A percentile compares a stretch with the other conserved stretches of the same genome.
These are phyloP conservation scores for Enteromius thamalakanensis DNA, from an alignment of 2,797 vertebrate genomes.

Conservation along the genomic window DNA sequence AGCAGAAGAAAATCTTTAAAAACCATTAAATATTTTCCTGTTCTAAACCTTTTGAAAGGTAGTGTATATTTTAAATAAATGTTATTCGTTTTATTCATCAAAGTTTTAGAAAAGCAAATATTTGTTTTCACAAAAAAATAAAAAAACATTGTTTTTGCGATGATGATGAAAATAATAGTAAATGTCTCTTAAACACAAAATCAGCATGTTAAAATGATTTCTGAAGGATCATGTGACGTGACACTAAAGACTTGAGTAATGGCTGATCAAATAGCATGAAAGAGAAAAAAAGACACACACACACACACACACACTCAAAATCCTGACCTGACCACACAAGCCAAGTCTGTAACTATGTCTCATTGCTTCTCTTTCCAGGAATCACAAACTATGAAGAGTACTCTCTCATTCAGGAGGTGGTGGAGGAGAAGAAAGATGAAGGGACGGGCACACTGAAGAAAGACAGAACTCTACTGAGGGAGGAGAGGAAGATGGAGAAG, in stretches of 20 bases:
- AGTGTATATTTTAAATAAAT: background rate
- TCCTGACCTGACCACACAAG: background rate
- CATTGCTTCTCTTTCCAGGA: slow-evolving; percentile 74
- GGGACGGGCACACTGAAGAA: slow-evolving; percentile 90
- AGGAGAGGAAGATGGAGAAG: slow-evolving; percentile 98
- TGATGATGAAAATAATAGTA: background rate
- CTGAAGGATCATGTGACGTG: background rate
- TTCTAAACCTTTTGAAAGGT: too few relatives aligned
- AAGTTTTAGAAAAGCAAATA: background rate
- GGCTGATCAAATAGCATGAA: background rate
- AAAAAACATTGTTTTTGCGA: too few relatives aligned
- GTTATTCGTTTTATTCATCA: background rate
- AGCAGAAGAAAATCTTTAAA: too few relatives aligned
- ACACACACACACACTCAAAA: background rate
- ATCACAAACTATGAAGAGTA: slow-evolving; percentile 99
- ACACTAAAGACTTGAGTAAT: background rate
- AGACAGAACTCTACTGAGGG: slow-evolving; percentile 88
- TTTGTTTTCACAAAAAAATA: background rate
- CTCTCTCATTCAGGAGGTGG: slow-evolving; percentile 91
- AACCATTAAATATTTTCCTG: too few relatives aligned
- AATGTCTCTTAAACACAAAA: background rate
- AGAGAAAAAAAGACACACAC: background rate
- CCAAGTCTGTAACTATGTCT: slow-evolving; percentile 11
- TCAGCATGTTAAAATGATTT: background rate
- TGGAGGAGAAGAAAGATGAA: slow-evolving; percentile 95